Percentiles rank a stretch among this genome's conserved stretches.
These are phyloP conservation scores for Pocillopora grandis DNA, from an alignment of 92 coral and sea anemone species.

Conservation along the genomic window DNA sequence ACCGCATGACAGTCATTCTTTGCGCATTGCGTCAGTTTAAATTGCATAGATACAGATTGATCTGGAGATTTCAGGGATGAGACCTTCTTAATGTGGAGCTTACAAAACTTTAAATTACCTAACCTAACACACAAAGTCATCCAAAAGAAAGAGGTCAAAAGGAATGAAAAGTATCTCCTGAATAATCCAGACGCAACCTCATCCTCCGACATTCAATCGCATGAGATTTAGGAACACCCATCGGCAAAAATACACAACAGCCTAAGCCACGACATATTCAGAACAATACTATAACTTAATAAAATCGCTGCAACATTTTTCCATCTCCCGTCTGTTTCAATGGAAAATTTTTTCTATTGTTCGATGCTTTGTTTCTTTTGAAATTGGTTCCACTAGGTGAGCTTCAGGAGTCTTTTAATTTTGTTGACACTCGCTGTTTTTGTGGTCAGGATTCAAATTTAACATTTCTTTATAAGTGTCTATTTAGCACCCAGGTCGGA, in stretches of 20 bases:
- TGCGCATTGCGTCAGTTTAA: slow-evolving; percentile 11
- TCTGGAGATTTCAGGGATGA: neutral
- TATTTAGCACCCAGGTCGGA: no score
- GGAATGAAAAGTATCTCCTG: neutral
- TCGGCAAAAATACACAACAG: neutral
- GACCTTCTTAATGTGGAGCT: neutral
- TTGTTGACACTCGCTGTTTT: neutral
- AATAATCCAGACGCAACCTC: neutral
- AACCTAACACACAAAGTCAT: neutral
- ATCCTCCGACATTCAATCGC: neutral
- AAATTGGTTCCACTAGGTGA: no score
- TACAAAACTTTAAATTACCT: neutral
- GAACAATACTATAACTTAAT: slow-evolving; percentile 3
- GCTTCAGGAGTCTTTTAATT: neutral
- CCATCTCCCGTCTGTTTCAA: slow-evolving; percentile 1
- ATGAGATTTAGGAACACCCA: neutral
- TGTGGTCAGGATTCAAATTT: neutral
- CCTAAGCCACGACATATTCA: neutral
- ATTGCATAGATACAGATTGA: neutral
- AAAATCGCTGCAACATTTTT: neutral
- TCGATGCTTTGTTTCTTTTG: neutral
- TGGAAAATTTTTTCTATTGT: slow-evolving; percentile 3
- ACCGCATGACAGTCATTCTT: neutral
- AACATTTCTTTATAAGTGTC: no score
- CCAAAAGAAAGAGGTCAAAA: neutral